These are phyloP conservation scores for Molanna angustata DNA, from an alignment of 2,888 invertebrate genomes.

Conservation along the genomic window DNA sequence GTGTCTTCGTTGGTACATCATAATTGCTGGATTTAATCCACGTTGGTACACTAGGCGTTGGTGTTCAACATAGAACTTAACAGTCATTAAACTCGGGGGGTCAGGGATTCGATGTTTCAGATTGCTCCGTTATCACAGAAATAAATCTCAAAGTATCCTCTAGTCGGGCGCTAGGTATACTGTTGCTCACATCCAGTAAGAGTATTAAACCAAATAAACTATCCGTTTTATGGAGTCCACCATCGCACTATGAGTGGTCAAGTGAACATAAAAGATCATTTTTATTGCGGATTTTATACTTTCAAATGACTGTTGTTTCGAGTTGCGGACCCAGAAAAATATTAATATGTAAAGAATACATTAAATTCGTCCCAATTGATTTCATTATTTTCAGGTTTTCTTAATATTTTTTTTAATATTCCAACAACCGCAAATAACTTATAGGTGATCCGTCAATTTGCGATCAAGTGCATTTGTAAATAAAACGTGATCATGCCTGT, in stretches of 20 bases:
- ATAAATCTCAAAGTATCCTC: constrained; percentile 16
- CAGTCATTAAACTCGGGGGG: constrained; percentile 16
- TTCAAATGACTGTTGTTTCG: constrained; percentile 7
- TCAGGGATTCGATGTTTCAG: constrained; percentile 14
- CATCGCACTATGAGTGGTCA: not conserved
- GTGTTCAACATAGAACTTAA: constrained; percentile 1
- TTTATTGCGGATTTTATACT: constrained; percentile 11
- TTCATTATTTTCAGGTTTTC: no score
- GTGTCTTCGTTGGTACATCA: no score
- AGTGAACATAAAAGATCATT: constrained; percentile 11
- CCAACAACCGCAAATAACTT: no score
- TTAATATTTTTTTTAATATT: no score
- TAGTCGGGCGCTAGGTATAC: constrained; percentile 2
- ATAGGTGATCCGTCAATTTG: no score
- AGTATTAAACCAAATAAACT: constrained; percentile 13
- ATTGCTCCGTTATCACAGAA: constrained; percentile 13
- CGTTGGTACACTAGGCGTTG: no score
- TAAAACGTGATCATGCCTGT: no score
- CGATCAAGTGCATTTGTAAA: no score
- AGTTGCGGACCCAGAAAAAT: no score
- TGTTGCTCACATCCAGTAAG: constrained; percentile 8
- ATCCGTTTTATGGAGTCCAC: constrained; percentile 12
- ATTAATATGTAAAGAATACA: no score
- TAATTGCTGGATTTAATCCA: no score
- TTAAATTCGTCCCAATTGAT: no score